phyloP scores from a whole-genome alignment of 2,888 invertebrate genomes.

The Gasteruption jaculator region DNA sequence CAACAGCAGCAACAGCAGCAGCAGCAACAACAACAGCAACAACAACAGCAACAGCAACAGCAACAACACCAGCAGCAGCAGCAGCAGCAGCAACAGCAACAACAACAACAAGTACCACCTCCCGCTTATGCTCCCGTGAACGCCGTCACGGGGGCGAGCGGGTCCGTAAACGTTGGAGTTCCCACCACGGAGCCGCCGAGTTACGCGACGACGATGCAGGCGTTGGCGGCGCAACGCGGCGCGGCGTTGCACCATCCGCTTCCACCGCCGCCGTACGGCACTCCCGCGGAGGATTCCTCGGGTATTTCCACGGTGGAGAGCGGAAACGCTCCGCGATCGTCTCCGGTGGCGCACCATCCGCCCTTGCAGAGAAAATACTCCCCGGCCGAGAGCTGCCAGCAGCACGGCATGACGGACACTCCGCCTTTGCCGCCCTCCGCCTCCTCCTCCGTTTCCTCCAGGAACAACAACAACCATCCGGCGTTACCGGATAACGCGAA shows the following conservation, averaged over 20 bases:
- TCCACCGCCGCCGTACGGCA: slow-evolving; percentile 65
- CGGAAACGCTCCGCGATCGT: slow-evolving; percentile 51
- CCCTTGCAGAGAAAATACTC: slow-evolving; percentile 70
- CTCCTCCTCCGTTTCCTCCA: slow-evolving; percentile 61
- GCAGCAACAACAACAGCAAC: slow-evolving; percentile 46
- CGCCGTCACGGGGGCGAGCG: slow-evolving; percentile 50
- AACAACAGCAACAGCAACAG: slow-evolving; percentile 61
- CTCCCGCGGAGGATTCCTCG: slow-evolving; percentile 45
- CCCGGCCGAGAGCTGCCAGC: slow-evolving; percentile 47
- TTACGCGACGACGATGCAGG: slow-evolving; percentile 85
- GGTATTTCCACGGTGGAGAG: slow-evolving; percentile 53
- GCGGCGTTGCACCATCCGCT: slow-evolving; percentile 62
- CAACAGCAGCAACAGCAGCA: slow-evolving; percentile 65
- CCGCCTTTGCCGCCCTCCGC: slow-evolving; percentile 57
- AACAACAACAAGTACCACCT: slow-evolving; percentile 52
- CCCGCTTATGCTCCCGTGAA: slow-evolving; percentile 58
- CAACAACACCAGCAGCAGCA: too few species aligned
- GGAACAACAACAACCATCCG: slow-evolving; percentile 47
- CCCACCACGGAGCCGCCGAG: slow-evolving; percentile 87
- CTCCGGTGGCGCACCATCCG: slow-evolving; percentile 56
- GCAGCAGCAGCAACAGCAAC: slow-evolving; percentile 48
- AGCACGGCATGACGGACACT: slow-evolving; percentile 46
- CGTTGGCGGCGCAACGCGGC: slow-evolving; percentile 67
- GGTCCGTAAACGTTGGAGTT: slow-evolving; percentile 52
- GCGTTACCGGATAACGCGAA: slow-evolving; percentile 35